phyloP scores from a whole-genome alignment of 2,888 invertebrate species.

The Scrobipalpa atriplicella region DNA sequence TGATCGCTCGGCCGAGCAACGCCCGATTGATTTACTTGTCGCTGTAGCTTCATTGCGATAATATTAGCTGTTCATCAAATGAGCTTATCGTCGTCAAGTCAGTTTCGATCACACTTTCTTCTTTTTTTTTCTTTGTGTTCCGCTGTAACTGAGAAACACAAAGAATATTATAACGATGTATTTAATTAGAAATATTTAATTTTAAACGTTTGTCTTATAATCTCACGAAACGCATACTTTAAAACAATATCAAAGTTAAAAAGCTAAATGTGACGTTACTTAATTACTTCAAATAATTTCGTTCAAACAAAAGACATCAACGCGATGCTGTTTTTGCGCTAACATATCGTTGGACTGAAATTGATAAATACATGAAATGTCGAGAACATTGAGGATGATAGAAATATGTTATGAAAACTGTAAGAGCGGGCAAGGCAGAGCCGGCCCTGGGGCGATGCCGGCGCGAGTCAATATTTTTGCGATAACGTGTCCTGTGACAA shows the following conservation, averaged over 20 bases:
- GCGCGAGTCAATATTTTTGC: slow-evolving; percentile 78
- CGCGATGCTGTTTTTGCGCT: background rate
- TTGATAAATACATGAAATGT: no score
- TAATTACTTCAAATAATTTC: no score
- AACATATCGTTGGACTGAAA: no score
- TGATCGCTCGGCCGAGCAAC: slow-evolving; percentile 70
- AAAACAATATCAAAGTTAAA: no score
- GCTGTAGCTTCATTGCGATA: slow-evolving; percentile 29
- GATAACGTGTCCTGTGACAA: slow-evolving; percentile 28
- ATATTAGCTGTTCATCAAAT: slow-evolving; percentile 25
- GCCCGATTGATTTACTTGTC: slow-evolving; percentile 71
- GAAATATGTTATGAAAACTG: background rate
- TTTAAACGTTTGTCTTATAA: no score
- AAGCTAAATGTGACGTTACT: no score
- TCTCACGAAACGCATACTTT: no score
- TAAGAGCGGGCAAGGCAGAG: background rate
- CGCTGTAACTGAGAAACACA: background rate
- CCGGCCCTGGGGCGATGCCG: slow-evolving; percentile 46
- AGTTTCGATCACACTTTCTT: background rate
- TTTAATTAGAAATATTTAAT: no score
- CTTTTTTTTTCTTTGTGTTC: background rate
- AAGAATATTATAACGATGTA: background rate
- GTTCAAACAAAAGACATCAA: slow-evolving; percentile 23
- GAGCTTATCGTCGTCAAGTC: background rate
- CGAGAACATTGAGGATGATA: no score